Evolutionary conservation across 1,140 invertebrate genomes (phyloP).

Genomic region (Penaeus vannamei): DNA sequence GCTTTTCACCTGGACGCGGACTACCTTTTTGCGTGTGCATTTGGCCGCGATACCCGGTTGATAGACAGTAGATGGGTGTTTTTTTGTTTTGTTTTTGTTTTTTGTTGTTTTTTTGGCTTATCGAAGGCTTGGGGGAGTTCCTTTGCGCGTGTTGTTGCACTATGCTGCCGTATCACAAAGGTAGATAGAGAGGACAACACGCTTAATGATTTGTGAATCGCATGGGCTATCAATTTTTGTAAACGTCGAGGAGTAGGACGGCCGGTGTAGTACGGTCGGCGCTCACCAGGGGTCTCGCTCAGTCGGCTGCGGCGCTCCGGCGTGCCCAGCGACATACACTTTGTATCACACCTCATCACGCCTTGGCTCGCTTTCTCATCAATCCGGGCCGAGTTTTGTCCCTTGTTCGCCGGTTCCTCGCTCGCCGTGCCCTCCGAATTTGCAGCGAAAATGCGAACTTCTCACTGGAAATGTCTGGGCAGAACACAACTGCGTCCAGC

Average conservation of each 20-base stretch:
- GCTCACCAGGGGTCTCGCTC: conserved; percentile 50
- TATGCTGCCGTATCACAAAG: not conserved
- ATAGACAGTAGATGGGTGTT: not conserved
- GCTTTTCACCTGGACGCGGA: conserved; percentile 25
- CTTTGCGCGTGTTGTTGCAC: not conserved
- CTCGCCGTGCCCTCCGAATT: not conserved
- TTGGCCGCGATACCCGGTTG: conserved; percentile 35
- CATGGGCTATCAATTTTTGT: conserved; percentile 31
- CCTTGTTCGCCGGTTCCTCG: not conserved
- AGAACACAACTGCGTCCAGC: not conserved
- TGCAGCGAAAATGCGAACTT: conserved; percentile 21
- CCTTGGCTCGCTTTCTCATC: conserved; percentile 4
- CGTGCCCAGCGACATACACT: not conserved
- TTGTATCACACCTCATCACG: not conserved
- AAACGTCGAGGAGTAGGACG: conserved; percentile 23
- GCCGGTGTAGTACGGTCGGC: conserved; percentile 34
- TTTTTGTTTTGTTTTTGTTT: too few species aligned
- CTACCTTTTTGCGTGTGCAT: conserved; percentile 35
- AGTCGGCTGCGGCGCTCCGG: conserved; percentile 30
- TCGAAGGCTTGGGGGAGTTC: too few species aligned
- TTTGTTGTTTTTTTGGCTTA: too few species aligned
- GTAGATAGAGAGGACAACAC: conserved; percentile 39
- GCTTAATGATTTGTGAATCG: conserved; percentile 46
- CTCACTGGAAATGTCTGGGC: not conserved
- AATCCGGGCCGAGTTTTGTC: not conserved